Evolutionary conservation across 2,888 invertebrate species (phyloP).

Genomic region (Xestoiulus laeticollis): DNA sequence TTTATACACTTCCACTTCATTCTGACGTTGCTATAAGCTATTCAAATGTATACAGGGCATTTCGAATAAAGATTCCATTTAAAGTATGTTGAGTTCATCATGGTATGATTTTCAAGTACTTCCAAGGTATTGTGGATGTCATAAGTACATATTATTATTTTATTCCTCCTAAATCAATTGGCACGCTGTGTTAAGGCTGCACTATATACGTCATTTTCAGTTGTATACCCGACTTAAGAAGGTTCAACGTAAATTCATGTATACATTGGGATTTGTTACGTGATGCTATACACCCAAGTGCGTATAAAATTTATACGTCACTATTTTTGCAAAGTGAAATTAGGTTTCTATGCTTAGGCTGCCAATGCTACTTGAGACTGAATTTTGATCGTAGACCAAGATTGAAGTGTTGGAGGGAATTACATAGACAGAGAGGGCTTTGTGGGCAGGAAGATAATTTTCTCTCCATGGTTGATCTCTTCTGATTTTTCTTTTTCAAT

Average conservation of each 20-base stretch:
- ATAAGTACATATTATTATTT: not conserved
- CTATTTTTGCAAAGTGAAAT: constrained; percentile 21
- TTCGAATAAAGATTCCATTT: not conserved
- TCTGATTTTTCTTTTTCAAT: constrained; percentile 43
- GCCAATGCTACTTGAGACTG: not conserved
- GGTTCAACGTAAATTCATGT: not conserved
- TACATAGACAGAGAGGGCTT: constrained; percentile 34
- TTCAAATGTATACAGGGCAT: not conserved
- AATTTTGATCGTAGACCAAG: constrained; percentile 30
- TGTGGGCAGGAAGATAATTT: constrained; percentile 38
- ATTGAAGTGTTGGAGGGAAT: constrained; percentile 35
- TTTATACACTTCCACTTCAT: not conserved
- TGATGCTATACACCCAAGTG: not conserved
- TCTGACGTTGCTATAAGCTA: not conserved
- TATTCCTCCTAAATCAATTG: not conserved
- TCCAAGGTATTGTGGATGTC: not conserved
- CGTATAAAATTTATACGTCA: not conserved
- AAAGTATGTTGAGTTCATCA: not conserved
- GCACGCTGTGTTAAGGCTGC: not conserved
- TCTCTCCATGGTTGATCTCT: constrained; percentile 30
- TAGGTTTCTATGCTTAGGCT: constrained; percentile 25
- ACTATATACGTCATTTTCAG: not conserved
- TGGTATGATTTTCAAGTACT: not conserved
- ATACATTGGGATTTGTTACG: not conserved
- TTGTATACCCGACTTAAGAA: not conserved